These are phyloP conservation scores for Euglossa dilemma DNA, from an alignment of 1,140 invertebrate species.

Conservation along the genomic window DNA sequence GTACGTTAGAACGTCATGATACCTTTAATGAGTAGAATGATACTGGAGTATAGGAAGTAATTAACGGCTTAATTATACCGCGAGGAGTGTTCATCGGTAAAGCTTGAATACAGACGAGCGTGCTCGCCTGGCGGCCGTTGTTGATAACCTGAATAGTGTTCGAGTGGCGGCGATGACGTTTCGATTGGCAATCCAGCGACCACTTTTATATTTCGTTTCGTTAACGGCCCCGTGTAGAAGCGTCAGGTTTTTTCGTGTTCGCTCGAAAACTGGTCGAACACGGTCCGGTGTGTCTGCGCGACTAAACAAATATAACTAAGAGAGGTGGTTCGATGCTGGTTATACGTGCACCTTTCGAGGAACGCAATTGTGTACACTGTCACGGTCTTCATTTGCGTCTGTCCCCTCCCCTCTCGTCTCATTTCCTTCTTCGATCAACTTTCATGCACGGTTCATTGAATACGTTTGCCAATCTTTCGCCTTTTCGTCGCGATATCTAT, in stretches of 20 bases:
- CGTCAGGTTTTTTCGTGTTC: constrained; percentile 20
- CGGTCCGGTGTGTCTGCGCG: constrained; percentile 29
- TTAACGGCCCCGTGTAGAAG: no score
- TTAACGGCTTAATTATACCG: constrained; percentile 21
- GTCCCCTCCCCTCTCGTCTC: background rate
- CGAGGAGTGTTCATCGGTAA: background rate
- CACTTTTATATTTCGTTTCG: constrained; percentile 24
- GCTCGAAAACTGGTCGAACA: constrained; percentile 47
- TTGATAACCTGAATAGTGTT: constrained; percentile 23
- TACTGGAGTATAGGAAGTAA: constrained; percentile 16
- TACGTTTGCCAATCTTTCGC: background rate
- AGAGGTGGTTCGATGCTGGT: constrained; percentile 17
- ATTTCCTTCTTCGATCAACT: constrained; percentile 6
- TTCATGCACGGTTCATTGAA: constrained; percentile 27
- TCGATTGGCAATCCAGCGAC: background rate
- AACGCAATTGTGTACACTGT: constrained; percentile 61
- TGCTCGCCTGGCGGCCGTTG: background rate
- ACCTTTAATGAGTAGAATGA: constrained; percentile 6
- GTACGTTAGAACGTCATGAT: background rate
- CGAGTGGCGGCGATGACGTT: constrained; percentile 13
- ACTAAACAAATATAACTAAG: constrained; percentile 59
- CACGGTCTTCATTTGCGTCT: constrained; percentile 52
- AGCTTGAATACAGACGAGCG: background rate
- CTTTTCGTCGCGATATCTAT: background rate
- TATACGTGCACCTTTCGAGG: constrained; percentile 47